phyloP scores from a whole-genome alignment of 1,140 invertebrate species.

The Frieseomelitta varia region DNA sequence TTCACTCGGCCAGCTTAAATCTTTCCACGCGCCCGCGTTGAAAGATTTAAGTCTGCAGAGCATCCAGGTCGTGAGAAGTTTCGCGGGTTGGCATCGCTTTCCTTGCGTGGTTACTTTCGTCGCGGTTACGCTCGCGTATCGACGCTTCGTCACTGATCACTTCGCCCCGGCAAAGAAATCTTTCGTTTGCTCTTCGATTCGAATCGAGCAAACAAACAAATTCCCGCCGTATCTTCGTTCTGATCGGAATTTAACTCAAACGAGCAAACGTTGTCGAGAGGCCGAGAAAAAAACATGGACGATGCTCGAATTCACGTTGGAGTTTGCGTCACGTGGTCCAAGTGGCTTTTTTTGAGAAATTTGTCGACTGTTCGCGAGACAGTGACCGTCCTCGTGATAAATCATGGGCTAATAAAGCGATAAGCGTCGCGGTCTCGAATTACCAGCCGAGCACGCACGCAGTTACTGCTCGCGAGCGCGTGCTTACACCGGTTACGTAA shows the following conservation, averaged over 20 bases:
- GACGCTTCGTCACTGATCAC: neutral
- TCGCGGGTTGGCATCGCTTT: neutral
- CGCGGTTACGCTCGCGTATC: neutral
- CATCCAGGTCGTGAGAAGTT: neutral
- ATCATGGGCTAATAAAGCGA: slow-evolving; percentile 62
- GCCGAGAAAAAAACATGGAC: neutral
- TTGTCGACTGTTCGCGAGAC: neutral
- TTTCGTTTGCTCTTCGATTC: neutral
- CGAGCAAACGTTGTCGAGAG: neutral
- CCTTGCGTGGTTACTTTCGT: neutral
- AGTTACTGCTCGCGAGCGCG: slow-evolving; percentile 29
- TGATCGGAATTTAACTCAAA: neutral
- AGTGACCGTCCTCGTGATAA: slow-evolving; percentile 55
- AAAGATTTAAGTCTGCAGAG: neutral
- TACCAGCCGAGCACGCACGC: slow-evolving; percentile 46
- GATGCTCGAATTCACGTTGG: neutral
- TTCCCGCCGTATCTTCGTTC: neutral
- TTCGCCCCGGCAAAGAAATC: no score
- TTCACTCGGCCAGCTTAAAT: no score
- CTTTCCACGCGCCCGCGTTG: no score
- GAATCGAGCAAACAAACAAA: neutral
- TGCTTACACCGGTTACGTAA: slow-evolving; percentile 58
- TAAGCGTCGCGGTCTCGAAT: slow-evolving; percentile 57
- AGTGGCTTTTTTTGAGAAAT: neutral
- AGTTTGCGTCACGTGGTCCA: no score